These are phyloP conservation scores for Apodemus sylvaticus DNA, from an alignment of 2,113 vertebrate genomes.

Conservation along the genomic window DNA sequence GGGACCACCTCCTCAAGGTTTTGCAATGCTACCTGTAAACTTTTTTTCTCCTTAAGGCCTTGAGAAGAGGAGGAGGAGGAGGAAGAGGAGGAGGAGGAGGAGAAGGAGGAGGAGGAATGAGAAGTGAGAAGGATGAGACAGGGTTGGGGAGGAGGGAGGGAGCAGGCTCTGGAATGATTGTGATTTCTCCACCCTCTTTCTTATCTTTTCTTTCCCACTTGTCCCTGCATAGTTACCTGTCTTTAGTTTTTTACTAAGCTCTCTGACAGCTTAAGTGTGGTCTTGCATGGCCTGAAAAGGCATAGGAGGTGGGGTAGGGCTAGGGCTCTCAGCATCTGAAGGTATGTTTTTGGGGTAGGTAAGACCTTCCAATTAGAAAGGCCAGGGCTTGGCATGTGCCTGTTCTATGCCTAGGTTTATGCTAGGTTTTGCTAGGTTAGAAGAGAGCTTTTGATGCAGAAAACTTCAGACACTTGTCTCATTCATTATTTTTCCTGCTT, in stretches of 20 bases:
- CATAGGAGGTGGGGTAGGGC: background rate
- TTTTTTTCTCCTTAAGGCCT: conserved; percentile 25
- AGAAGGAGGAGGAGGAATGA: background rate
- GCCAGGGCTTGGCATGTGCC: conserved; percentile 22
- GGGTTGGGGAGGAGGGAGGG: background rate
- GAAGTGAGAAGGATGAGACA: background rate
- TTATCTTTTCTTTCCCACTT: conserved; percentile 43
- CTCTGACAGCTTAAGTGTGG: conserved; percentile 50
- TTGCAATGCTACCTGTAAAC: conserved; percentile 22
- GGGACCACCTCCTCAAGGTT: conserved; percentile 49
- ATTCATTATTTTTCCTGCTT: background rate
- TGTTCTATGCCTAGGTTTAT: background rate
- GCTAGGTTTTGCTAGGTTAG: conserved; percentile 36
- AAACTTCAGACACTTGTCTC: background rate
- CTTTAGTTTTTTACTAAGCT: conserved; percentile 36
- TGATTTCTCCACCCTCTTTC: conserved; percentile 54
- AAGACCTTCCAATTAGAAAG: conserved; percentile 46
- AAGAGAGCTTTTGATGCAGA: conserved; percentile 5
- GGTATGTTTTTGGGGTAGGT: conserved; percentile 49
- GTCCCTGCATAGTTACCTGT: background rate
- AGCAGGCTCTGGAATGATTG: conserved; percentile 50
- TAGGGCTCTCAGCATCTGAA: conserved; percentile 31
- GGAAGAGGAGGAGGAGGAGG: too few species aligned
- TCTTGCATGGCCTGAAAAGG: conserved; percentile 20
- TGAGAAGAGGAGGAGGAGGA: background rate